Evolutionary conservation across 2,113 vertebrate species (phyloP).

Genomic region (Nannospalax galili): DNA sequence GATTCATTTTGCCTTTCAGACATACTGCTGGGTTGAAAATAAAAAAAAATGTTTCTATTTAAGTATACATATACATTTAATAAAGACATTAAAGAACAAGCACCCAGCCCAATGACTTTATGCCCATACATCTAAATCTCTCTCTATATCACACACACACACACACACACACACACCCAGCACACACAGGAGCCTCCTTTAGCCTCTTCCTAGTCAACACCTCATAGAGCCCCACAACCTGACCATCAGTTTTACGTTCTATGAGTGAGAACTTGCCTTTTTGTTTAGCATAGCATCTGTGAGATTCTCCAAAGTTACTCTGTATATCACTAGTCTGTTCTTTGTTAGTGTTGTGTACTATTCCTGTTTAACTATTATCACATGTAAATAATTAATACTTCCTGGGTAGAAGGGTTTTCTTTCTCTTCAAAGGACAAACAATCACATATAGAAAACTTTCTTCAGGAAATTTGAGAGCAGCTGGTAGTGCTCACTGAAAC

Average conservation of each 20-base stretch:
- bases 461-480: background rate
- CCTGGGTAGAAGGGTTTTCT: background rate
- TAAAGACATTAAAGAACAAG: conserved; percentile 21
- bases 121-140: background rate
- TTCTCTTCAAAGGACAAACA: conserved; percentile 41
- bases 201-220: background rate
- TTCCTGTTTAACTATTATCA: background rate
- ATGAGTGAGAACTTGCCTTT: background rate
- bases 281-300: background rate
- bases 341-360: background rate
- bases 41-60: background rate
- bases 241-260: background rate
- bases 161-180: background rate
- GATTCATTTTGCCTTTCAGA: background rate
- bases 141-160: too few relatives aligned
- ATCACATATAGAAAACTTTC: background rate
- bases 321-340: background rate
- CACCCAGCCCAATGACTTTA: background rate
- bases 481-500: background rate
- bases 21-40: background rate
- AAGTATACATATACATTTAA: conserved; percentile 1
- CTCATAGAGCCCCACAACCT: background rate
- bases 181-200: background rate
- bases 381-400: background rate
- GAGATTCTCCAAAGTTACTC: background rate